Evolutionary conservation across 35 echinoderm and acorn worm species (phyloP).

Genomic region (Ophioderma brevispina): DNA sequence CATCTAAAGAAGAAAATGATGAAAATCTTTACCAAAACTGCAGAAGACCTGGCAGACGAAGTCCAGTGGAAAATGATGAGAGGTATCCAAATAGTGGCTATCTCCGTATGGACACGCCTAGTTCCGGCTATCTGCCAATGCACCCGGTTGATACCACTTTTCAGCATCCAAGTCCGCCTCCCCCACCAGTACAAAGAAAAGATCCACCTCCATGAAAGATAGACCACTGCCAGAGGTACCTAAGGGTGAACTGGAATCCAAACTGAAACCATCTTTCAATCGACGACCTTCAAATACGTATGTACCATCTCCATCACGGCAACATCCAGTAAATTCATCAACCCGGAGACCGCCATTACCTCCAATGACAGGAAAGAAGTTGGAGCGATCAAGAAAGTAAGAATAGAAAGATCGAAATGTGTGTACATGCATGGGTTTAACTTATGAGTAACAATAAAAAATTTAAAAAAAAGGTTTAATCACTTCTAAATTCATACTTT

Average conservation of each 20-base stretch:
- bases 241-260: background rate
- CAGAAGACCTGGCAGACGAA: background rate
- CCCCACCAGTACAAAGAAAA: background rate
- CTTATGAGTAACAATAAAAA: too few species aligned
- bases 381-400: background rate
- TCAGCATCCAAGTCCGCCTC: background rate
- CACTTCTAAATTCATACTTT: too few species aligned
- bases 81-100: constrained; percentile 5
- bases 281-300: background rate
- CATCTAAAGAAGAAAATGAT: background rate
- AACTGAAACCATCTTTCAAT: background rate
- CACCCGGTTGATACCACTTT: too few species aligned
- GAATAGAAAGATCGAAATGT: too few species aligned
- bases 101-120: too few species aligned
- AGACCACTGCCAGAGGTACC: background rate
- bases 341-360: background rate
- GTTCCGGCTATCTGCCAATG: too few species aligned
- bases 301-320: background rate
- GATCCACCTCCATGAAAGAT: background rate
- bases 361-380: background rate
- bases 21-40: background rate
- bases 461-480: too few species aligned
- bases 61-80: background rate
- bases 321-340: background rate
- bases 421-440: too few species aligned